phyloP scores from a whole-genome alignment of 2,888 invertebrate genomes.

The Ormia ochracea region DNA sequence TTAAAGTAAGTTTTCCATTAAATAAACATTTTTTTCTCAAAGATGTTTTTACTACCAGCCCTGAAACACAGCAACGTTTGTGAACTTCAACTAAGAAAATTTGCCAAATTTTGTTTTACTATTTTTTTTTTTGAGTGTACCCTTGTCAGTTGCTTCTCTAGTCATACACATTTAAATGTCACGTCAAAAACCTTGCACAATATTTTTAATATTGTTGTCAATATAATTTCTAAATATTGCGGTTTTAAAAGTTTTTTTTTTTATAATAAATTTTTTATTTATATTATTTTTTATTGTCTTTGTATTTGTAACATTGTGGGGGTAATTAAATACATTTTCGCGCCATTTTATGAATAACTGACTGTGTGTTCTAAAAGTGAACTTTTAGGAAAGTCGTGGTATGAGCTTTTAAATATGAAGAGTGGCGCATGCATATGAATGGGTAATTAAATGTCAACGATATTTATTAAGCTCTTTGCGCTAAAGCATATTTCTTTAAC shows the following conservation, averaged over 20 bases:
- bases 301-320: not conserved
- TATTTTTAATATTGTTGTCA: slow-evolving; percentile 44
- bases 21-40: too few species aligned
- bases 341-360: not conserved
- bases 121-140: not conserved
- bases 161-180: not conserved
- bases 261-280: not conserved
- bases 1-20: too few species aligned
- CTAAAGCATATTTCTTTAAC: too few species aligned
- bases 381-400: not conserved
- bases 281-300: not conserved
- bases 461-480: too few species aligned
- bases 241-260: not conserved
- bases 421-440: too few species aligned
- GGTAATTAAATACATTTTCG: slow-evolving; percentile 7
- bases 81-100: too few species aligned
- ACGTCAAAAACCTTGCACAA: slow-evolving; percentile 47
- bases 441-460: too few species aligned
- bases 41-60: too few species aligned
- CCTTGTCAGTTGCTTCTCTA: not conserved
- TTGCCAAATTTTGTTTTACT: too few species aligned
- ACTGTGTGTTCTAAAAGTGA: not conserved
- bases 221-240: not conserved
- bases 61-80: too few species aligned
- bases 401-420: too few species aligned